Conservation (phyloP, 2,888 invertebrate species). For the Myathropa florea region DNA sequence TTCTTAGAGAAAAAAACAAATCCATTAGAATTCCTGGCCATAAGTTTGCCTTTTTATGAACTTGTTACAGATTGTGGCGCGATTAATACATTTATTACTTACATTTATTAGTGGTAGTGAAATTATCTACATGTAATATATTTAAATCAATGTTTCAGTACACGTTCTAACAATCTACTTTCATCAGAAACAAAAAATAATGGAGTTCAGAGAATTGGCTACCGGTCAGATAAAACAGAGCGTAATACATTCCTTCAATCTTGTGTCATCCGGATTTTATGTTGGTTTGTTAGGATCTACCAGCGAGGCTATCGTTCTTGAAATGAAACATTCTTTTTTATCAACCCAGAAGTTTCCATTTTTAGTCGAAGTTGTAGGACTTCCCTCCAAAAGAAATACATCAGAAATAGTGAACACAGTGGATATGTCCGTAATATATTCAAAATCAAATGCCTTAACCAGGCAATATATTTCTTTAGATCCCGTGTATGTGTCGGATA, state of each 20-base stretch:
- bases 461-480: constrained; percentile 76
- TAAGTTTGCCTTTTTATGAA: no score
- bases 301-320: constrained; percentile 72
- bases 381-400: constrained; percentile 68
- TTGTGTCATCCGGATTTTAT: constrained; percentile 60
- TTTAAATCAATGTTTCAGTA: no score
- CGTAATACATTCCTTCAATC: constrained; percentile 72
- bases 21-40: no score
- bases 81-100: no score
- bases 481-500: constrained; percentile 74
- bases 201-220: constrained; percentile 73
- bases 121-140: no score
- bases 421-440: constrained; percentile 73
- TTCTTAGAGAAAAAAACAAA: no score
- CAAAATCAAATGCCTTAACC: constrained; percentile 71
- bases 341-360: constrained; percentile 73
- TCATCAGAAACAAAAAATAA: background rate
- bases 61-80: no score
- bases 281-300: constrained; percentile 74
- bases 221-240: constrained; percentile 73
- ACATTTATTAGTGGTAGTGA: no score
- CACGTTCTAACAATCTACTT: no score
- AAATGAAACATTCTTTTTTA: constrained; percentile 72
- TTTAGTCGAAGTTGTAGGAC: constrained; percentile 60
- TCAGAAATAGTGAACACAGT: constrained; percentile 72